Base-by-base conservation (phyloP, 1,140 invertebrate species). In the Nomia melanderi region DNA sequence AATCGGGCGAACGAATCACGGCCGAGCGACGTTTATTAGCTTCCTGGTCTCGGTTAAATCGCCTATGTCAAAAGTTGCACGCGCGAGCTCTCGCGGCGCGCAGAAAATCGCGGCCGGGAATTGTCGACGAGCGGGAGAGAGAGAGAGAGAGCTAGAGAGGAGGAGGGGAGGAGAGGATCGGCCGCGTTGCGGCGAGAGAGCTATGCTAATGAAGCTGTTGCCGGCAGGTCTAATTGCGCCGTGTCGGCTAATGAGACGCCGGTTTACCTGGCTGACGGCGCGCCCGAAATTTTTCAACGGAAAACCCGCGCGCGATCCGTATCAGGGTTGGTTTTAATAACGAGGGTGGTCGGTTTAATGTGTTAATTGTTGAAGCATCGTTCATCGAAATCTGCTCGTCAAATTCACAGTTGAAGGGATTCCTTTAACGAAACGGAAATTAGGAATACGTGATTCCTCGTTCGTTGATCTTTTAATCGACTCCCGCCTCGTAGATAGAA, bases 121-220 rank as follows among this genome's bases (percentile, higher is more conserved):
- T 33, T 29, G 27, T 36, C 8, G n/a, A n/a, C n/a, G 27, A 25
- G 70, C n/a, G 9, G 2, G 23, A 12, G 47, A 73, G 23, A 25
- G 50, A 25, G 53, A 39, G 41, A 33, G 59, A 36, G 67, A 9
- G 25, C 12, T 12, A 44, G 5, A 6, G 14, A 20, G 31, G 53
- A 9, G 7, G 50, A 9, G 25, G 23, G 44, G n/a, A 33, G 14
- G 54, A 2, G 23, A 9, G n/a, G 63, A 20, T 47, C 31, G 8
- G 33, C 33, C 8, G 29, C 62, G 25, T 7, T 8, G 41, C 29
- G 25, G 39, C 8, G 8, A 31, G 12, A 31, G 47, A 44, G 17
- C 54, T 29, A 69, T 69, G 73, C 39, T 69, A 70, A 76, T 69
- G 59, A 69, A 60, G 54, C 17, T 5, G 65, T 76, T 76, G 29